Evolutionary conservation across 2,888 invertebrate species (phyloP).

Genomic region (Eilema depressum): DNA sequence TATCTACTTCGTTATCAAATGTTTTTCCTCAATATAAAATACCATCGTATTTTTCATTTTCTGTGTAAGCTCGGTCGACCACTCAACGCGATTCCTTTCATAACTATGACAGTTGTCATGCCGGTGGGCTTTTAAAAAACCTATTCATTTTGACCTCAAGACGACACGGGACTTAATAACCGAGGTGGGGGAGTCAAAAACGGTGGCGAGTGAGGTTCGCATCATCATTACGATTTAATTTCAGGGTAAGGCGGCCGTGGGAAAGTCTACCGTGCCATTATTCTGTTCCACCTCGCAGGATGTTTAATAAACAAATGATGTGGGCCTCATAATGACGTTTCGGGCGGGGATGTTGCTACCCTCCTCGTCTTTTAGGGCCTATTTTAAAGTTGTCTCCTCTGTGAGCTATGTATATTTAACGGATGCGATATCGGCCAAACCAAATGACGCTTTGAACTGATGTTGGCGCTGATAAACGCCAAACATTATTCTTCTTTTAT

Average conservation of each 20-base stretch:
- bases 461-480: slow-evolving; percentile 41
- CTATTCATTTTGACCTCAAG: slow-evolving; percentile 85
- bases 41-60: slow-evolving; percentile 51
- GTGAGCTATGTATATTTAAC: slow-evolving; percentile 57
- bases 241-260: slow-evolving; percentile 82
- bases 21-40: slow-evolving; percentile 36
- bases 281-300: slow-evolving; percentile 83
- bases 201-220: slow-evolving; percentile 75
- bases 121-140: slow-evolving; percentile 77
- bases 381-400: slow-evolving; percentile 71
- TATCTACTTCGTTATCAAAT: slow-evolving; percentile 46
- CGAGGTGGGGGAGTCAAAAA: slow-evolving; percentile 69
- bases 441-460: slow-evolving; percentile 38
- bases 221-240: slow-evolving; percentile 86
- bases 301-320: slow-evolving; percentile 86
- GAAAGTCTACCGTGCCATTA: slow-evolving; percentile 83
- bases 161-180: slow-evolving; percentile 80
- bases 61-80: slow-evolving; percentile 60
- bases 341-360: slow-evolving; percentile 58
- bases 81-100: slow-evolving; percentile 79
- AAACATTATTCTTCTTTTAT: slow-evolving; percentile 37
- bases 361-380: slow-evolving; percentile 68
- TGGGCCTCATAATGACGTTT: slow-evolving; percentile 78
- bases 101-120: slow-evolving; percentile 80
- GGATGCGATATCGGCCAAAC: slow-evolving; percentile 60